phyloP scores from a whole-genome alignment of 2,888 invertebrate species.

The Zygogramma bicolorata region DNA sequence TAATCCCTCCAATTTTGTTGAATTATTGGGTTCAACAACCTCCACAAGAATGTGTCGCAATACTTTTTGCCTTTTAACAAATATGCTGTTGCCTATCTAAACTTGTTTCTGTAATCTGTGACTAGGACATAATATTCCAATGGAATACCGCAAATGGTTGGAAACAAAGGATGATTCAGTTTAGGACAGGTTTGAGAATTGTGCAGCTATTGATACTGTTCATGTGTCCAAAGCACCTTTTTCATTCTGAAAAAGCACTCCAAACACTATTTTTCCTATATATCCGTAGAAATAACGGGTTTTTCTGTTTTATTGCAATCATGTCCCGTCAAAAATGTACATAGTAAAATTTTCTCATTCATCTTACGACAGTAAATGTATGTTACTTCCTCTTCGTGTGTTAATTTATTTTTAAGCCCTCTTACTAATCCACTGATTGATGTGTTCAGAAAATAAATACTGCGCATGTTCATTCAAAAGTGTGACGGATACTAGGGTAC shows the following conservation, averaged over 20 bases:
- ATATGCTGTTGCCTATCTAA: too few relatives aligned
- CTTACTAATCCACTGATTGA: conserved; percentile 3
- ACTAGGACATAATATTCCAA: too few relatives aligned
- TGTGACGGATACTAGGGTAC: not conserved
- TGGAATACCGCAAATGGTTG: too few relatives aligned
- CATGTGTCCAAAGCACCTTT: not conserved
- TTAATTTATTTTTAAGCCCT: conserved; percentile 16
- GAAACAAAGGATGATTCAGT: not conserved
- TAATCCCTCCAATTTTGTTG: too few relatives aligned
- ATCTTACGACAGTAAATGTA: conserved; percentile 13
- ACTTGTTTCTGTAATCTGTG: too few relatives aligned
- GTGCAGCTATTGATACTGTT: not conserved
- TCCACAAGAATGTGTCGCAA: too few relatives aligned
- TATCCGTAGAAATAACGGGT: too few relatives aligned
- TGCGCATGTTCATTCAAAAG: not conserved
- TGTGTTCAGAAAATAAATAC: not conserved
- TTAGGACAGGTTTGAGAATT: not conserved
- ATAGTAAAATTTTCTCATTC: not conserved
- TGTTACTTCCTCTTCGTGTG: conserved; percentile 15
- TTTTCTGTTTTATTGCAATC: not conserved
- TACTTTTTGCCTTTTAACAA: too few relatives aligned
- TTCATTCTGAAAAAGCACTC: not conserved
- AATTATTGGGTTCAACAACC: too few relatives aligned
- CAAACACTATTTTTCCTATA: too few relatives aligned
- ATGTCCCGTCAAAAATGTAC: not conserved